Evolutionary conservation across 2,113 vertebrate genomes (phyloP).

Genomic region (Toxostoma redivivum): DNA sequence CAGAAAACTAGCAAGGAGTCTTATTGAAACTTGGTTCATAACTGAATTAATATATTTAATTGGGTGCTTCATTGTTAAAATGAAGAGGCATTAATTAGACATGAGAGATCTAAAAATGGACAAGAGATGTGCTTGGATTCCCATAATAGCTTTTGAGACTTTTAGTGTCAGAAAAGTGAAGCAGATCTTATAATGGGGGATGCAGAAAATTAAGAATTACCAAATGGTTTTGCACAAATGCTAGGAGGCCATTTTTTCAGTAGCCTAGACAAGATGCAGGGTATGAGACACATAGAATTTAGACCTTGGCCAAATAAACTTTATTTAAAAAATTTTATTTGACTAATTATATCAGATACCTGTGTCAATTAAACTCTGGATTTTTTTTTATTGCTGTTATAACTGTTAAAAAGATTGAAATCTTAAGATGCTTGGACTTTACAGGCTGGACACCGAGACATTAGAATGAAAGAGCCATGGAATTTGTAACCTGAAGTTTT

Average conservation of each 20-base stretch:
- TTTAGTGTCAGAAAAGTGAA: background rate
- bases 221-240: background rate
- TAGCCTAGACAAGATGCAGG: background rate
- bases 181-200: accelerated
- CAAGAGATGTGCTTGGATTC: background rate
- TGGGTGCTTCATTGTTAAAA: background rate
- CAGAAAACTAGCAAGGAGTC: background rate
- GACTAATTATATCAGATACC: background rate
- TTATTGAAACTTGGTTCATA: background rate
- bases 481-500: background rate
- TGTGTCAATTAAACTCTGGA: background rate
- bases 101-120: background rate
- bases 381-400: background rate
- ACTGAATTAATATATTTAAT: background rate
- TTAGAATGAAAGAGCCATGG: background rate
- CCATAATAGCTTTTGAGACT: background rate
- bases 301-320: background rate
- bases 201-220: background rate
- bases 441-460: background rate
- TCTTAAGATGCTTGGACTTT: background rate
- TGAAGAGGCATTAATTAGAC: background rate
- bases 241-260: background rate
- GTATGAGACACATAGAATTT: background rate
- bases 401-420: background rate
- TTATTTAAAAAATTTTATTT: background rate